Base-by-base conservation (phyloP, 2,797 vertebrate species). In the Catostomus latipinnis region DNA sequence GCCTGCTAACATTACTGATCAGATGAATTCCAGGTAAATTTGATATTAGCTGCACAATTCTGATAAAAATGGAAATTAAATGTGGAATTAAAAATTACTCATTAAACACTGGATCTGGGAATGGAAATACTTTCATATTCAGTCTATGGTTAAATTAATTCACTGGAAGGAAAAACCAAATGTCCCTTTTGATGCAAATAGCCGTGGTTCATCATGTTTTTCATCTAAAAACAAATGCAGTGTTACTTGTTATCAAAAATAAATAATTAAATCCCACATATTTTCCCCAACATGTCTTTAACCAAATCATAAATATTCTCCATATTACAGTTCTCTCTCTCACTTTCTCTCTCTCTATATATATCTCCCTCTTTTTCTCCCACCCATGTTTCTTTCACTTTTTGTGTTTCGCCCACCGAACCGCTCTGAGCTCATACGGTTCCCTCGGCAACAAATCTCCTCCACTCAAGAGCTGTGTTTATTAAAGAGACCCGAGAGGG, bases 381-480 rank as follows among this genome's bases (percentile, higher is more conserved):
- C 61, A 66, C 70, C 72, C 75, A 65, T 81, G 63, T 80, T 60
- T 63, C 73, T 82, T 74, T 74, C 81, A 74, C 57, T 71, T 13
- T 71, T 34, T 79, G 75, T 83, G 60, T 83, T 80, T 84, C 83
- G 81, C 84, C 84, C 86, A 84, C 86, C 72, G 71, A 75, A 75
- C 56, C 61, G 18, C 61, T 81, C 81, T 80, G 70, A 75, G 81
- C 77, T 80, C 81, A 73, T 56, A 22, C 80, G 63, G 86, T 87
- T 87, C 82, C 86, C 86, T 82, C 80, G 83, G 84, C 86, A 85
- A 87, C 86, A 81, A 62, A 82, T 83, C 77, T 83, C 77, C 82
- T 75, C 75, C 68, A 76, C 76, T 81, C 74, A 81, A 84, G 71
- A 78, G 78, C 79, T 76, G 76, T 78, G 74, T 71, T 53, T 78